Percentiles rank a stretch among this genome's conserved stretches.
Evolutionary conservation across 1,140 invertebrate genomes (phyloP).

Genomic region (Harpegnathos saltator): DNA sequence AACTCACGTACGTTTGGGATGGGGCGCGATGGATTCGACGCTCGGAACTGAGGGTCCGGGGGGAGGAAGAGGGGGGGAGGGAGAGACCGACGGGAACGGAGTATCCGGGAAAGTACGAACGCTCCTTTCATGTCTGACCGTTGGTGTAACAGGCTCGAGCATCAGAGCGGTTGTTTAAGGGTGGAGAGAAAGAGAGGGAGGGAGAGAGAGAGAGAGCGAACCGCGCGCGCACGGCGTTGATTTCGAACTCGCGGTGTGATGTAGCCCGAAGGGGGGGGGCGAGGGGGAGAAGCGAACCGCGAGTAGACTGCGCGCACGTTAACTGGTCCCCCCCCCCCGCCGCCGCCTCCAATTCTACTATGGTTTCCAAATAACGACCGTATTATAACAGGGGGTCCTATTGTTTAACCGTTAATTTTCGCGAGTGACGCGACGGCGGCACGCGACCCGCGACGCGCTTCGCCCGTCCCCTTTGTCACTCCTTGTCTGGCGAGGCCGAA

Average conservation of each 20-base stretch:
- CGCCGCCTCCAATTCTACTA: conserved; percentile 72
- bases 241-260: conserved; percentile 51
- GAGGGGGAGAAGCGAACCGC: conserved; percentile 23
- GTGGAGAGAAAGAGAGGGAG: too few species aligned
- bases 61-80: too few species aligned
- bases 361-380: conserved; percentile 74
- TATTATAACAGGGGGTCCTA: conserved; percentile 75
- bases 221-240: conserved; percentile 43
- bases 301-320: conserved; percentile 56
- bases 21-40: neutral
- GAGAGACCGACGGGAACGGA: conserved; percentile 56
- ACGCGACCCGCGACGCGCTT: conserved; percentile 73
- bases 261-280: neutral
- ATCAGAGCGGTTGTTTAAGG: conserved; percentile 63
- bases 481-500: conserved; percentile 7
- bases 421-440: conserved; percentile 60
- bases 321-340: conserved; percentile 54
- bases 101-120: conserved; percentile 78
- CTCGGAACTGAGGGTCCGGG: too few species aligned
- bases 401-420: conserved; percentile 81
- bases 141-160: conserved; percentile 68
- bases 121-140: conserved; percentile 78
- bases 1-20: conserved; percentile 69
- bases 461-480: too few species aligned
- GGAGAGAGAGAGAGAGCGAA: too few species aligned